These are phyloP conservation scores for Triplophysa yarkandensis DNA, from an alignment of 2,797 vertebrate genomes.

Conservation along the genomic window DNA sequence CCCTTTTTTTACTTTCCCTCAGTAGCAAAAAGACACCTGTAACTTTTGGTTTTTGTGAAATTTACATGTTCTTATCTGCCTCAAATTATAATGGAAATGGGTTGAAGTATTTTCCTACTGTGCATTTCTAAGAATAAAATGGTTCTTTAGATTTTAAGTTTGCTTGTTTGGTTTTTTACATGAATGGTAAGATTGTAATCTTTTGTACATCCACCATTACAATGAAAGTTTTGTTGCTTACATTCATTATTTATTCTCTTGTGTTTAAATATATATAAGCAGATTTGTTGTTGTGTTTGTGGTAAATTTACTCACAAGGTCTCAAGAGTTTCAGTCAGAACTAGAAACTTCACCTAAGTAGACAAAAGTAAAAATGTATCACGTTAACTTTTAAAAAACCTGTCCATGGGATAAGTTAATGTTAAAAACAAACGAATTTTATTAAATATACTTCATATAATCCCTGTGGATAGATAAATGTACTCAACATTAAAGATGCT, in stretches of 20 bases:
- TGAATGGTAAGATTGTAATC: not conserved
- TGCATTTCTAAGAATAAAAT: slow-evolving; percentile 84
- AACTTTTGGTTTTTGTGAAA: slow-evolving; percentile 67
- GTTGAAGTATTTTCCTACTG: slow-evolving; percentile 81
- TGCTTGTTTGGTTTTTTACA: not conserved
- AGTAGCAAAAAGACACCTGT: slow-evolving; percentile 66
- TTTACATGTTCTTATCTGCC: slow-evolving; percentile 80
- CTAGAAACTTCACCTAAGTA: not conserved
- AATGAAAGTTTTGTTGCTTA: no score
- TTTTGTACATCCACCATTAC: no score
- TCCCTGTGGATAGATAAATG: not conserved
- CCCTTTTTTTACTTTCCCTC: slow-evolving; percentile 70
- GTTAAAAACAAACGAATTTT: not conserved
- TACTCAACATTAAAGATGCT: not conserved
- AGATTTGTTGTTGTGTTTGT: not conserved
- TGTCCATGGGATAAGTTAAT: not conserved
- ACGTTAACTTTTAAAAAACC: not conserved
- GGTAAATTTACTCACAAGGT: not conserved
- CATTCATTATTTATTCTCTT: no score
- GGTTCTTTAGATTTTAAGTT: slow-evolving; percentile 61
- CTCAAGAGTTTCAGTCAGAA: slow-evolving; percentile 1
- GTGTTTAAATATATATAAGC: no score
- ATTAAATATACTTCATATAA: not conserved
- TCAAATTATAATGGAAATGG: slow-evolving; percentile 80
- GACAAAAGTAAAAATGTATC: not conserved